phyloP scores from a whole-genome alignment of 2,888 invertebrate genomes.

The Melinopterus prodromus region DNA sequence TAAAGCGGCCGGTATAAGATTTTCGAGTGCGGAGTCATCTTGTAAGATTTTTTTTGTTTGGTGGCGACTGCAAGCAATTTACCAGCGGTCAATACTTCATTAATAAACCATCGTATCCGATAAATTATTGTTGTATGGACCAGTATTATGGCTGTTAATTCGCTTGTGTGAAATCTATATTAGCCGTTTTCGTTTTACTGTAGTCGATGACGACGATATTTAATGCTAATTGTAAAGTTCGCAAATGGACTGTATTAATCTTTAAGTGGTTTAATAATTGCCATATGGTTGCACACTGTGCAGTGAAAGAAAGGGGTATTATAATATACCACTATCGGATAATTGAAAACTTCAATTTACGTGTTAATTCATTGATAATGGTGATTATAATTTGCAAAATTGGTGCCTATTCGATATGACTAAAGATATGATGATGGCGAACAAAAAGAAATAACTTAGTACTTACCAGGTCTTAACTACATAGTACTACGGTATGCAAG shows the following conservation, averaged over 20 bases:
- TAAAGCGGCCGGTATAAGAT: constrained; percentile 13
- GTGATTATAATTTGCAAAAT: no score
- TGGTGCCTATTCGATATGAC: no score
- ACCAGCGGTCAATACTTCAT: background rate
- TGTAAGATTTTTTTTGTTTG: constrained; percentile 9
- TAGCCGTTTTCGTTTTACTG: constrained; percentile 8
- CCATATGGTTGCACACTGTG: background rate
- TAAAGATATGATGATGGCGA: no score
- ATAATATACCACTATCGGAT: background rate
- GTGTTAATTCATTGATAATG: background rate
- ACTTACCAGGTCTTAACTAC: no score
- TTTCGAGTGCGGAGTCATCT: constrained; percentile 11
- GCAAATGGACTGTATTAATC: constrained; percentile 20
- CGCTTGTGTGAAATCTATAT: background rate
- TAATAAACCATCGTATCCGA: background rate
- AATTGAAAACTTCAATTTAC: background rate
- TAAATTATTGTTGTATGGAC: background rate
- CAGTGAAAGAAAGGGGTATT: background rate
- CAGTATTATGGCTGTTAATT: background rate
- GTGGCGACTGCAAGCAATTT: background rate
- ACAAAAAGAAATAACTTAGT: no score
- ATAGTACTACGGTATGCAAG: no score
- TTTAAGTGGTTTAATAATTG: constrained; percentile 13
- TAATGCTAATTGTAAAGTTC: constrained; percentile 25
- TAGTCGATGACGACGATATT: constrained; percentile 17